Evolutionary conservation across 2,113 vertebrate genomes (phyloP).

Genomic region (Dasyornis broadbenti): DNA sequence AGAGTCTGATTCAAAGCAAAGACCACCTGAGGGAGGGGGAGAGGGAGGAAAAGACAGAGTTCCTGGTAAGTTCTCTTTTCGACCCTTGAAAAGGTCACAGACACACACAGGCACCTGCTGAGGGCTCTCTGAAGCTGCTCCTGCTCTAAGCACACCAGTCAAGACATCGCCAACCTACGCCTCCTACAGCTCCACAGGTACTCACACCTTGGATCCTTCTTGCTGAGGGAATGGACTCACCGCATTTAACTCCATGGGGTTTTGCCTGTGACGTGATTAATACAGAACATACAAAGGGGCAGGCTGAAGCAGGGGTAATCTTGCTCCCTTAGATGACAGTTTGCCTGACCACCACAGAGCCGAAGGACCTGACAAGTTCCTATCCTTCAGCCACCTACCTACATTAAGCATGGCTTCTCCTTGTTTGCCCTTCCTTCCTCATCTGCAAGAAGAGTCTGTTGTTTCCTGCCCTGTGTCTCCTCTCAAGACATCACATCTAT

Average conservation of each 20-base stretch:
- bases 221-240: not conserved
- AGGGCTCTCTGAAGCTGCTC: not conserved
- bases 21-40: constrained; percentile 68
- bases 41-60: constrained; percentile 41
- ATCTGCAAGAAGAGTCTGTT: rapidly evolving
- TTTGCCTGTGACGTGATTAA: not conserved
- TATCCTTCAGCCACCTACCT: not conserved
- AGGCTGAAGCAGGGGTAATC: not conserved
- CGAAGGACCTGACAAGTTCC: rapidly evolving
- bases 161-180: rapidly evolving
- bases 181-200: not conserved
- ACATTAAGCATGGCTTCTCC: not conserved
- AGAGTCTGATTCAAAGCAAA: constrained; percentile 91
- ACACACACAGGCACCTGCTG: not conserved
- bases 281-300: not conserved
- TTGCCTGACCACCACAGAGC: not conserved
- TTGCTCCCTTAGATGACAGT: not conserved
- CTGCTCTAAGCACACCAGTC: rapidly evolving
- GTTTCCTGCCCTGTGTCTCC: not conserved
- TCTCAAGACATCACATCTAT: rapidly evolving
- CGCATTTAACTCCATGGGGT: not conserved
- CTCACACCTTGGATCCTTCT: not conserved
- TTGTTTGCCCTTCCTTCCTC: not conserved
- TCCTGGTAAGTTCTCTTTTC: constrained; percentile 10
- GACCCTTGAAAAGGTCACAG: not conserved